Percentiles rank a stretch among this genome's conserved stretches.
Evolutionary conservation across 2,797 vertebrate species (phyloP).

Genomic region (Platalea minor): DNA sequence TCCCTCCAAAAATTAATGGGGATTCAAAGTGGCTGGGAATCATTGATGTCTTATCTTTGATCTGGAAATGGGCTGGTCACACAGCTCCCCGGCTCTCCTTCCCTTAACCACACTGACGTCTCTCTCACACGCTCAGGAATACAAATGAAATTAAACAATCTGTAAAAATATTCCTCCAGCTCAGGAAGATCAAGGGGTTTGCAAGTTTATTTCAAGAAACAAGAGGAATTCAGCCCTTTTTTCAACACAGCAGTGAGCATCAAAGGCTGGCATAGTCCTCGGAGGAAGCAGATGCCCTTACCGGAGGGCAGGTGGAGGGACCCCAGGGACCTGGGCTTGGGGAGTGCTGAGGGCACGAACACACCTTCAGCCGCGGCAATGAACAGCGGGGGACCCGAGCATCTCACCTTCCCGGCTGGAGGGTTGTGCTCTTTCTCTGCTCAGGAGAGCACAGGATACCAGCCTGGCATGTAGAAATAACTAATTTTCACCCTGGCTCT

Average conservation of each 20-base stretch:
- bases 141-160: not conserved
- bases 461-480: not conserved
- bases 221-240: not conserved
- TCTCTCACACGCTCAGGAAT: not conserved
- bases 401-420: not conserved
- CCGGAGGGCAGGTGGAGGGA: not conserved
- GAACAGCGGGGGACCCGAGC: not conserved
- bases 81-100: not conserved
- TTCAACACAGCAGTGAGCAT: not conserved
- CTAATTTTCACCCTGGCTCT: not conserved
- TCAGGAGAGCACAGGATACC: not conserved
- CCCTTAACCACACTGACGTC: not conserved
- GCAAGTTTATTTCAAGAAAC: conserved; percentile 22
- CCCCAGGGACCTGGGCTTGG: no score
- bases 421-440: not conserved
- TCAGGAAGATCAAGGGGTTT: conserved; percentile 41
- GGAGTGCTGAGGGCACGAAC: accelerated
- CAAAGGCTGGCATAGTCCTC: not conserved
- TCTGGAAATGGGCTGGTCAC: not conserved
- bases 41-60: not conserved
- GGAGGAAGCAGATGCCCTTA: not conserved
- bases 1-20: not conserved
- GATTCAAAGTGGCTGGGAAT: not conserved
- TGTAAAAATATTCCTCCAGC: conserved; percentile 16
- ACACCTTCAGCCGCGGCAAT: not conserved